A percentile compares a stretch with the other conserved stretches of the same genome.
These are phyloP conservation scores for Myiagra hebetior DNA, from an alignment of 2,113 vertebrate species.

Conservation along the genomic window DNA sequence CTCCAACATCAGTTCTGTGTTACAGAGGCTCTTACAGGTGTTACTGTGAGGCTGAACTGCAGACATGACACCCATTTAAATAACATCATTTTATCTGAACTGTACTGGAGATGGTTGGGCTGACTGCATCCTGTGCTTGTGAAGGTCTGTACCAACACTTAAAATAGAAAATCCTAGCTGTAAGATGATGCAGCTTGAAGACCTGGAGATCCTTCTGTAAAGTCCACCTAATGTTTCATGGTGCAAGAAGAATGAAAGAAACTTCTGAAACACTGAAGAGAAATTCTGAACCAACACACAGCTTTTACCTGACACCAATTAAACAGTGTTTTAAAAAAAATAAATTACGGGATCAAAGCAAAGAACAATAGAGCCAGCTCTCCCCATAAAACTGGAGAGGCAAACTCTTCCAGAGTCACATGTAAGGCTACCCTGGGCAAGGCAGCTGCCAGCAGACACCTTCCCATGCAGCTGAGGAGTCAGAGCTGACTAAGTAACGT, in stretches of 20 bases:
- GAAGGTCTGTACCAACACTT: background rate
- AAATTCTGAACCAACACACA: background rate
- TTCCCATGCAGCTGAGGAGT: background rate
- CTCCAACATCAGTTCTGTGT: background rate
- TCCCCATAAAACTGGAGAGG: background rate
- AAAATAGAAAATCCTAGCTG: background rate
- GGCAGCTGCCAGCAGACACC: background rate
- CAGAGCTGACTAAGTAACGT: background rate
- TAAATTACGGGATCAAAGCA: accelerated
- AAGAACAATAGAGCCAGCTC: background rate
- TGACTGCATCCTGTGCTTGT: background rate
- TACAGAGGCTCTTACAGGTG: background rate
- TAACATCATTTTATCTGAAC: no score
- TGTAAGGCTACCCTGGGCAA: background rate
- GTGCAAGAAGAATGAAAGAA: background rate
- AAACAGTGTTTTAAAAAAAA: background rate
- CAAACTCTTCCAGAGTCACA: background rate
- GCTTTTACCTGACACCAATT: background rate
- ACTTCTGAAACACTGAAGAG: background rate
- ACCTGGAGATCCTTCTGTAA: background rate
- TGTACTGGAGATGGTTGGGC: background rate
- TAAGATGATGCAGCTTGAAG: background rate
- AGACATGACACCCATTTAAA: no score
- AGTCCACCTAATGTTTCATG: background rate
- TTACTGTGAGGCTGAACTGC: background rate